A percentile compares a stretch with the other conserved stretches of the same genome.
Evolutionary conservation across 2,797 vertebrate genomes (phyloP).

Genomic region (Adelosebastes latens): DNA sequence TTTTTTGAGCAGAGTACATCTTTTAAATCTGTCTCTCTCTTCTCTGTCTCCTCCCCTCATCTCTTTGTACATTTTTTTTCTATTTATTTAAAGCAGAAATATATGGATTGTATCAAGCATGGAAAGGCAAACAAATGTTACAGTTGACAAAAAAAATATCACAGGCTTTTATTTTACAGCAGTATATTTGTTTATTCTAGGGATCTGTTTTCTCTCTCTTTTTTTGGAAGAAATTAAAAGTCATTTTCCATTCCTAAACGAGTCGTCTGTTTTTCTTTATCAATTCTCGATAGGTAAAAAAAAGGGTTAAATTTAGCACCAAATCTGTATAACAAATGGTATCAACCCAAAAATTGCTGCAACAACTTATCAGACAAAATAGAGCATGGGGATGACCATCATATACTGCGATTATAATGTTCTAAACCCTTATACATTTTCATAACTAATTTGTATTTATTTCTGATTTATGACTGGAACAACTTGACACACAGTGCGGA

Average conservation of each 20-base stretch:
- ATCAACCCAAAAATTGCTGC: too few species aligned
- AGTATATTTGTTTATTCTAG: constrained; percentile 77
- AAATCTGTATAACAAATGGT: too few species aligned
- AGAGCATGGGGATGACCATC: too few species aligned
- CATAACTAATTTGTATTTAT: too few species aligned
- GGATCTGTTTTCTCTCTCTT: constrained; percentile 65
- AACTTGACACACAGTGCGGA: accelerated
- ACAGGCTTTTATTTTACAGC: constrained; percentile 83
- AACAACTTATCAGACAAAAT: too few species aligned
- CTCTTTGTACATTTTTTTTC: constrained; percentile 83
- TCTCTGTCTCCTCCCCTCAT: constrained; percentile 35
- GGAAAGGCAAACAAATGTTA: constrained; percentile 74
- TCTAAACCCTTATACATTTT: too few species aligned
- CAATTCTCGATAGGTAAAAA: too few species aligned
- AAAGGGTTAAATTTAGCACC: too few species aligned
- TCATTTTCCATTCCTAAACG: constrained; percentile 82
- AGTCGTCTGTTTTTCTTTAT: constrained; percentile 24
- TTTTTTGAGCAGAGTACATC: constrained; percentile 59
- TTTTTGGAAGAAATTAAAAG: constrained; percentile 83
- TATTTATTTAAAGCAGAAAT: constrained; percentile 87
- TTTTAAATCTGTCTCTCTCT: constrained; percentile 51
- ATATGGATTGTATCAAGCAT: constrained; percentile 84
- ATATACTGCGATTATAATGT: too few species aligned
- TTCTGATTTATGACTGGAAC: too few species aligned
- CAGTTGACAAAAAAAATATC: constrained; percentile 65